Conservation (phyloP, 2,888 invertebrate species). For the Drosophila mimetica region DNA sequence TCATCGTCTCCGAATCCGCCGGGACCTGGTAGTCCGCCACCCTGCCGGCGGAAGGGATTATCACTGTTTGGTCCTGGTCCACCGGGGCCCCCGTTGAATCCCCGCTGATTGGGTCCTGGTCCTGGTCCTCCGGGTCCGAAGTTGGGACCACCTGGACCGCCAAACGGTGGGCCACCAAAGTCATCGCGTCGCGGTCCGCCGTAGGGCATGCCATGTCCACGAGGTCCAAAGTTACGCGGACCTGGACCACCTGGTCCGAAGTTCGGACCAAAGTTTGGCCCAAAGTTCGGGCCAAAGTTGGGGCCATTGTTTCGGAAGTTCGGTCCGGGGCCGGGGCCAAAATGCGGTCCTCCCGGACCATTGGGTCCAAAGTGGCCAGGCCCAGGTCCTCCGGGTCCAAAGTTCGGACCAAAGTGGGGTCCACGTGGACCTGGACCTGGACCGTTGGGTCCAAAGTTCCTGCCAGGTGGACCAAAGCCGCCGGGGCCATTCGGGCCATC, state of each 20-base stretch:
- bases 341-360: constrained; percentile 22
- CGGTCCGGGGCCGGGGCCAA: constrained; percentile 36
- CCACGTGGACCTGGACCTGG: constrained; percentile 17
- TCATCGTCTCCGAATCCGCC: constrained; percentile 42
- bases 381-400: constrained; percentile 17
- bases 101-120: constrained; percentile 7
- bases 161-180: constrained; percentile 18
- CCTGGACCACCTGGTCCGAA: constrained; percentile 12
- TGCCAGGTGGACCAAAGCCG: constrained; percentile 6
- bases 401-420: constrained; percentile 28
- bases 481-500: constrained; percentile 38
- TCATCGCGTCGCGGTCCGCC: too few species aligned
- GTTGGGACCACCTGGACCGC: constrained; percentile 20
- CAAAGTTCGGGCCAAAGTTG: constrained; percentile 1
- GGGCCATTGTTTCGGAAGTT: constrained; percentile 26
- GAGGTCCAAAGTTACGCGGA: not conserved
- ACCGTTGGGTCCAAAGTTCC: constrained; percentile 11
- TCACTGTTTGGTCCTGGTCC: constrained; percentile 40
- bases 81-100: constrained; percentile 11
- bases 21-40: constrained; percentile 45
- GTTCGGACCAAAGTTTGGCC: not conserved
- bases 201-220: too few species aligned
- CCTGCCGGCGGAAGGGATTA: constrained; percentile 76
- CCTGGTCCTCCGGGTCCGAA: constrained; percentile 5
- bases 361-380: constrained; percentile 26